Evolutionary conservation across 2,113 vertebrate genomes (phyloP).

Genomic region (Cebus imitator): DNA sequence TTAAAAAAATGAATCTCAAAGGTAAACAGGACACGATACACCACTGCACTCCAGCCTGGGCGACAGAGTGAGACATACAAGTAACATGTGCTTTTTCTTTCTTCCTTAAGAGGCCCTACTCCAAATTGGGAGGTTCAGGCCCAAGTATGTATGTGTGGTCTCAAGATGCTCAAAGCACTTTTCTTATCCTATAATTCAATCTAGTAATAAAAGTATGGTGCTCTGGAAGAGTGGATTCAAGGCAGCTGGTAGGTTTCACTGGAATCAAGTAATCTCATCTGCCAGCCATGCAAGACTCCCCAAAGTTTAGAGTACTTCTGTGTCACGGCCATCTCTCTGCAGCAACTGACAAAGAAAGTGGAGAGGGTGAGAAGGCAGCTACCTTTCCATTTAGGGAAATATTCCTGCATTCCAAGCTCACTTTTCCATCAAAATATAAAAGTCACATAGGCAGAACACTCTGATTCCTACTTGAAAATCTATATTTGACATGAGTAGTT

Average conservation of each 20-base stretch:
- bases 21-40: background rate
- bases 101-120: background rate
- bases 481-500: background rate
- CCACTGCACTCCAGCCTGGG: too few species aligned
- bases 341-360: constrained; percentile 47
- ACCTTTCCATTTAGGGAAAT: constrained; percentile 66
- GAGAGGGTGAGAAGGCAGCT: background rate
- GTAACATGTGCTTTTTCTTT: background rate
- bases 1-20: constrained; percentile 12
- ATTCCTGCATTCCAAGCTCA: constrained; percentile 6
- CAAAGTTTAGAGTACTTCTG: constrained; percentile 51
- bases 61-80: background rate
- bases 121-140: constrained; percentile 47
- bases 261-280: constrained; percentile 59
- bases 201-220: constrained; percentile 48
- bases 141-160: constrained; percentile 54
- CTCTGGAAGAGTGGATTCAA: constrained; percentile 60
- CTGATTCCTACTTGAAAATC: constrained; percentile 31
- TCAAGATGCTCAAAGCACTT: constrained; percentile 64
- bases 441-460: constrained; percentile 12
- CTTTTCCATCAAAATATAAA: constrained; percentile 40
- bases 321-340: constrained; percentile 58
- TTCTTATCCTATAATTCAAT: constrained; percentile 75
- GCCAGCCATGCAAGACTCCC: constrained; percentile 61
- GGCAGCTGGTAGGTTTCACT: constrained; percentile 63